Base-by-base conservation (phyloP, 2,113 vertebrate species). In the Eleginops maclovinus region DNA sequence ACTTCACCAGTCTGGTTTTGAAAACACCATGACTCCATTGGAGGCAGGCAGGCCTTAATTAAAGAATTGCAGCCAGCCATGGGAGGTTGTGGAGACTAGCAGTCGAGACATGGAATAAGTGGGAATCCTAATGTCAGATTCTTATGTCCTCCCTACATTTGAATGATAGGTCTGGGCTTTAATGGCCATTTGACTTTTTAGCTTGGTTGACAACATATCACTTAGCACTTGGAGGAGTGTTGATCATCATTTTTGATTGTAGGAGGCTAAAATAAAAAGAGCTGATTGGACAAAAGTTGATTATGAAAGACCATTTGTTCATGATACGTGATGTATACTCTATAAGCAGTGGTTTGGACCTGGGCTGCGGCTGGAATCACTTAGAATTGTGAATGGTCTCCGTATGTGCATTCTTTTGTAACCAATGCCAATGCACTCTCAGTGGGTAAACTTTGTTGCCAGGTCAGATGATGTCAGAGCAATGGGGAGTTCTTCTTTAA, bases 361-460 rank as follows among this genome's bases (percentile, higher is more conserved):
- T 24, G 17, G 26, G 61, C 53, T 73, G 28, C 0, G 1, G 65
- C 83, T 91, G 88, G 79, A 81, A 78, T 51, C 62, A 81, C 72
- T 88, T 79, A 75, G 31, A 68, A 21, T 44, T 72, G 67, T 56
- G 79, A 88, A 88, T 89, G 47, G 50, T 58, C 69, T 88, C 76
- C 77, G 10, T 56, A 77, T 90, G 83, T 76, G 65, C 11, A 22
- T 36, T 12, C 65, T 81, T 79, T 86, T 79, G 64, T 63, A 73
- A 54, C 21, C 53, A 26, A 31, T 51, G 63, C 49, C 64, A 61
- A 19, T 43, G 54, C 16, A 19, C 5, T 65, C 54, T 79, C 51
- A 10, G 50, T 28, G 68, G 79, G 6, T 70, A 10, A 19, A 51
- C 46, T 73, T 75, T 72, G 19, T 40, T 31, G 46, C 31, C 14